These are phyloP conservation scores for Ophioderma brevispina DNA, from an alignment of 35 echinoderm and acorn worm genomes.

Conservation along the genomic window DNA sequence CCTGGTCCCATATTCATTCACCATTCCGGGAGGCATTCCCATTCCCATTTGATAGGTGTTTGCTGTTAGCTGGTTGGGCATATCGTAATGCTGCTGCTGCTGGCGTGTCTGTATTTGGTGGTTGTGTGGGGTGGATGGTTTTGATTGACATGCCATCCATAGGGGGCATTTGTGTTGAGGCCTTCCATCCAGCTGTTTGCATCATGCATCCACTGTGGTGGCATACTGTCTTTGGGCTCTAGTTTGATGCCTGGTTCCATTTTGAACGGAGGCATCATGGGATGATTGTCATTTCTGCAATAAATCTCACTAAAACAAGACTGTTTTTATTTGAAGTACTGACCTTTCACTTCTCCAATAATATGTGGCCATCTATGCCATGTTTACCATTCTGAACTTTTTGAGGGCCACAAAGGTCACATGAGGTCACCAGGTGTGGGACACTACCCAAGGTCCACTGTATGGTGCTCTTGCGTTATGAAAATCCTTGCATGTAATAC, in stretches of 20 bases:
- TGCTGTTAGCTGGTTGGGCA: not conserved
- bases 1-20: not conserved
- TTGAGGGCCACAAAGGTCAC: too few relatives aligned
- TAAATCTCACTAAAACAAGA: too few relatives aligned
- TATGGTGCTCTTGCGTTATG: too few relatives aligned
- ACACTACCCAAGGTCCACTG: too few relatives aligned
- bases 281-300: not conserved
- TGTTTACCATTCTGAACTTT: too few relatives aligned
- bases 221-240: not conserved
- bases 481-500: too few relatives aligned
- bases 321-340: too few relatives aligned
- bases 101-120: not conserved
- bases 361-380: not conserved
- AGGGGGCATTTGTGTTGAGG: not conserved
- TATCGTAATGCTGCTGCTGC: not conserved
- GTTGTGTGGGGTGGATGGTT: not conserved
- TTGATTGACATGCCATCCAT: not conserved
- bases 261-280: not conserved
- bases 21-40: not conserved
- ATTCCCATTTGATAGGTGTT: not conserved
- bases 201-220: not conserved
- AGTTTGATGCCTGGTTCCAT: not conserved
- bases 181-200: not conserved
- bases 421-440: too few relatives aligned
- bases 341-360: too few relatives aligned